These are phyloP conservation scores for Amblyjoppa proteus DNA, from an alignment of 2,888 invertebrate genomes.

Conservation along the genomic window DNA sequence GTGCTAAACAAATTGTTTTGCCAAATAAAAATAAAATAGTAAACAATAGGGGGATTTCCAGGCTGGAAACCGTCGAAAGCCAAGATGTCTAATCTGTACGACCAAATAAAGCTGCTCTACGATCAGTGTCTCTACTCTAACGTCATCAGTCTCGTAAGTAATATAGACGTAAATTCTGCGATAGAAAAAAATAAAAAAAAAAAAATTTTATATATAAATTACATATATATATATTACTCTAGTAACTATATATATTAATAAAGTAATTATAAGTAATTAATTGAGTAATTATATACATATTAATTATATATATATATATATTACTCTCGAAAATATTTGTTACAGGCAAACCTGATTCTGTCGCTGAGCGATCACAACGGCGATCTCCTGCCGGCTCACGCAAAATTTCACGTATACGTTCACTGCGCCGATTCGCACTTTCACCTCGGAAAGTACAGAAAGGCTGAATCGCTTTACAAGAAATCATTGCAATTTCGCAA, in stretches of 20 bases:
- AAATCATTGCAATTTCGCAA: constrained; percentile 89
- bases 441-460: constrained; percentile 88
- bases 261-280: too few relatives aligned
- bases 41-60: neutral
- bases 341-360: constrained; percentile 89
- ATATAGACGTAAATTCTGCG: neutral
- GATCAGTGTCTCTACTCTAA: constrained; percentile 91
- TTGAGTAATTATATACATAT: too few relatives aligned
- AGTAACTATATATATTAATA: too few relatives aligned
- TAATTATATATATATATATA: neutral
- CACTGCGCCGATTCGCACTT: constrained; percentile 91
- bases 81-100: constrained; percentile 87
- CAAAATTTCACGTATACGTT: constrained; percentile 89
- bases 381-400: constrained; percentile 87
- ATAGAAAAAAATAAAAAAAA: neutral
- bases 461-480: constrained; percentile 89
- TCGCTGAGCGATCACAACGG: constrained; percentile 89
- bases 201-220: neutral
- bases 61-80: neutral
- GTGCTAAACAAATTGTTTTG: neutral
- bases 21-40: neutral
- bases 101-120: constrained; percentile 90
- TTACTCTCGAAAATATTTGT: constrained; percentile 67
- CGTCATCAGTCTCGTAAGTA: constrained; percentile 89
- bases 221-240: too few relatives aligned